A percentile compares a stretch with the other conserved stretches of the same genome.
These are phyloP conservation scores for Pygmarrhopalites habei DNA, from an alignment of 1,140 invertebrate species.

Conservation along the genomic window DNA sequence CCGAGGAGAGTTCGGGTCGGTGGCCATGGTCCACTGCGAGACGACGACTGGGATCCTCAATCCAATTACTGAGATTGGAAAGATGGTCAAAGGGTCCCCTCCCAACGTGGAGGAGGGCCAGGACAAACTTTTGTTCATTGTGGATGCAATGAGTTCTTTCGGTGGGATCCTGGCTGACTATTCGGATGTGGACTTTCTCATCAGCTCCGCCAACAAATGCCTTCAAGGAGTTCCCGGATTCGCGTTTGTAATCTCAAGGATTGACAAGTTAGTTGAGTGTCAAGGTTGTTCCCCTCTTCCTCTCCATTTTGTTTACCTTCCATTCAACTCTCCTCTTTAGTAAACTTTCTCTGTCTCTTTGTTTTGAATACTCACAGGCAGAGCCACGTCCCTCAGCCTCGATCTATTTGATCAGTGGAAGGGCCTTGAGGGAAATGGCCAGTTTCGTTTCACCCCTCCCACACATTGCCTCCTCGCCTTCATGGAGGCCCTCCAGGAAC, in stretches of 20 bases:
- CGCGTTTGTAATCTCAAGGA: constrained; percentile 46
- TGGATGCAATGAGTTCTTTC: constrained; percentile 53
- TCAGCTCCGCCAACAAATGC: constrained; percentile 52
- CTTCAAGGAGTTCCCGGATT: constrained; percentile 52
- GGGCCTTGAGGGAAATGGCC: constrained; percentile 45
- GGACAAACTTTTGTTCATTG: constrained; percentile 45
- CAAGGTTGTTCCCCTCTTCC: constrained; percentile 43
- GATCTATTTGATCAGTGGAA: constrained; percentile 48
- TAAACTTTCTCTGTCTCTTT: neutral
- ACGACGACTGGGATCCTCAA: constrained; percentile 50
- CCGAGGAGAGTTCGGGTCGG: constrained; percentile 41
- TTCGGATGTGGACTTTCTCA: constrained; percentile 45
- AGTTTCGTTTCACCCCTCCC: constrained; percentile 52
- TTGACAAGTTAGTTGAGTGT: constrained; percentile 42
- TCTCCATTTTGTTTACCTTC: no score
- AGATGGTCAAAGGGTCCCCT: constrained; percentile 44
- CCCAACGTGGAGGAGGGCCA: no score
- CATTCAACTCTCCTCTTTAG: neutral
- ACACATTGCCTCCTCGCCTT: constrained; percentile 50
- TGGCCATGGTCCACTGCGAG: constrained; percentile 49
- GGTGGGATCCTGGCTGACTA: constrained; percentile 48
- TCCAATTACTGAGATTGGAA: constrained; percentile 45
- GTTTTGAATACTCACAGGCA: constrained; percentile 12
- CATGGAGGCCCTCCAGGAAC: constrained; percentile 45
- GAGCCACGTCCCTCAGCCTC: constrained; percentile 41